Percentiles rank a stretch among this genome's conserved stretches.
Evolutionary conservation across 2,797 vertebrate species (phyloP).

Genomic region (Picus viridis): DNA sequence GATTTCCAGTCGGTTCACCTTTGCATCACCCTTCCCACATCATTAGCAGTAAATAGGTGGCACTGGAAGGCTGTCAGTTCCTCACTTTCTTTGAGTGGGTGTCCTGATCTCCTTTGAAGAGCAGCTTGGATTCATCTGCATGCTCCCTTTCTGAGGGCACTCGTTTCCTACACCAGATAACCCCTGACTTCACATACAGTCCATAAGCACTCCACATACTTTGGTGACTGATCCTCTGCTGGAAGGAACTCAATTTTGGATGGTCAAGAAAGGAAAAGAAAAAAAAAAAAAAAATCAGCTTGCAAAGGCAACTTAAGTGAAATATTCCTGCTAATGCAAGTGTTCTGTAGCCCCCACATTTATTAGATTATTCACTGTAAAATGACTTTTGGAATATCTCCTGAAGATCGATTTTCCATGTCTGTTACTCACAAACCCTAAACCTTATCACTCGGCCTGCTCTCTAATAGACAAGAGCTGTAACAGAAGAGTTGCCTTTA

Average conservation of each 20-base stretch:
- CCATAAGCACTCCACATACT: background rate
- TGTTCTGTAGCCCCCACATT: background rate
- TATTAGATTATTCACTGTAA: slow-evolving; percentile 35
- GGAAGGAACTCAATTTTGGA: background rate
- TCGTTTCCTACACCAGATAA: background rate
- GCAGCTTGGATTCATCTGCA: background rate
- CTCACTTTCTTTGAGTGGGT: accelerated
- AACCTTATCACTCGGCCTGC: background rate
- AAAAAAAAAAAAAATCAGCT: background rate
- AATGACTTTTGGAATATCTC: slow-evolving; percentile 15
- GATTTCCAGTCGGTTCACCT: background rate
- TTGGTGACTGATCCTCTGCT: background rate
- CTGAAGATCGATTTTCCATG: background rate
- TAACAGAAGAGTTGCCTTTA: background rate
- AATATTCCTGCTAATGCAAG: background rate
- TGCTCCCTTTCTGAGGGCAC: background rate
- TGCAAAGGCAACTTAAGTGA: background rate
- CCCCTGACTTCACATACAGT: background rate
- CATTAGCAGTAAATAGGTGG: background rate
- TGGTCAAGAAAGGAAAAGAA: background rate
- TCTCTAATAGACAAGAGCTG: background rate
- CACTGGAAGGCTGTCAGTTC: background rate
- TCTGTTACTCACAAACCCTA: background rate
- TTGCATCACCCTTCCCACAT: background rate
- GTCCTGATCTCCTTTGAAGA: background rate